Evolutionary conservation across 2,797 vertebrate genomes (phyloP).

Genomic region (Pelobates cultripes): DNA sequence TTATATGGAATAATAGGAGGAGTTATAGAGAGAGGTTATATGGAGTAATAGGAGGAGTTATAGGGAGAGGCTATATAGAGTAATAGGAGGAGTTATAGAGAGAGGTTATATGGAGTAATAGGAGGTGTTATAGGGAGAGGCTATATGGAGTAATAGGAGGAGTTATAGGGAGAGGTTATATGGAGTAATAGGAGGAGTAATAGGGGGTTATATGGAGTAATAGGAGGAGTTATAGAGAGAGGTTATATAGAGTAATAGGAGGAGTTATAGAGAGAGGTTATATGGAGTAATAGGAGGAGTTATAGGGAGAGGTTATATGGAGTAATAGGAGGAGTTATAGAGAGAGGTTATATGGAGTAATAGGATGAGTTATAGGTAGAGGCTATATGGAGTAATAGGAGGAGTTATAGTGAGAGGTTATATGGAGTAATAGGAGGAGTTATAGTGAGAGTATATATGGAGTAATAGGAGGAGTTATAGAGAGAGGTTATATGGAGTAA

Average conservation of each 20-base stretch:
- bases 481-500: neutral
- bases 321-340: neutral
- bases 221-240: no score
- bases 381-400: neutral
- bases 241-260: no score
- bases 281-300: neutral
- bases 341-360: neutral
- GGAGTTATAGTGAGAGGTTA: neutral
- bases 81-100: neutral
- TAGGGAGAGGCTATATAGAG: neutral
- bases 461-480: neutral
- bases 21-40: neutral
- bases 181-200: no score
- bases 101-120: neutral
- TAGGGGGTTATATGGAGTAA: no score
- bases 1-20: neutral
- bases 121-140: neutral
- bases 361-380: neutral
- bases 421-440: neutral
- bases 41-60: neutral
- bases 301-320: neutral
- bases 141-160: neutral
- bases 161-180: no score
- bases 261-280: neutral
- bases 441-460: neutral